A percentile compares a stretch with the other conserved stretches of the same genome.
Conservation (phyloP, 2,888 invertebrate genomes). For the Parnassius mnemosyne region DNA sequence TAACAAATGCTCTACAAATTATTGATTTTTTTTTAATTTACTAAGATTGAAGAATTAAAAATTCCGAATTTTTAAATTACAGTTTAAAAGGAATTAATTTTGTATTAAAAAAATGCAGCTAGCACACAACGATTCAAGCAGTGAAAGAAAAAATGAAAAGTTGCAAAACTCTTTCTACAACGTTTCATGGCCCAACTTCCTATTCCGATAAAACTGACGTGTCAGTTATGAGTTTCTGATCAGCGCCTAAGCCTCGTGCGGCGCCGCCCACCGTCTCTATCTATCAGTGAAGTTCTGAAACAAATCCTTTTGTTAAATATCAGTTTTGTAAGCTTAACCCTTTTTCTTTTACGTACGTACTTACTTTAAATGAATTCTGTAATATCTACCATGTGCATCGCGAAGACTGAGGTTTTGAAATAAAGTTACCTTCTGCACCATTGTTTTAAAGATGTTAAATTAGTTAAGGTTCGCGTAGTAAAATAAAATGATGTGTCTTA, state of each 20-base stretch:
- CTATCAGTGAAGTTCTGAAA: conserved; percentile 39
- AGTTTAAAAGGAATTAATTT: background rate
- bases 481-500: too few relatives aligned
- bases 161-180: conserved; percentile 9
- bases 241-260: conserved; percentile 49
- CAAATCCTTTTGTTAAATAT: conserved; percentile 28
- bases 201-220: conserved; percentile 71
- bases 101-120: conserved; percentile 6
- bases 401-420: background rate
- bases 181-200: conserved; percentile 48
- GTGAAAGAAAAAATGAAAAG: conserved; percentile 20
- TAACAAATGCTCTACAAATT: too few relatives aligned
- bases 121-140: conserved; percentile 8
- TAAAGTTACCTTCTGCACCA: too few relatives aligned
- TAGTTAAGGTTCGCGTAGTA: too few relatives aligned
- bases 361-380: conserved; percentile 16
- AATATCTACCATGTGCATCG: conserved; percentile 4
- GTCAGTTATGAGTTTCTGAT: conserved; percentile 71
- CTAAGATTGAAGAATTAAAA: too few relatives aligned
- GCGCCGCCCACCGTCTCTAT: conserved; percentile 48
- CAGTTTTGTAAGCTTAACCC: conserved; percentile 25
- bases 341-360: conserved; percentile 23
- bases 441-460: too few relatives aligned
- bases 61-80: too few relatives aligned
- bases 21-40: too few relatives aligned